phyloP scores from a whole-genome alignment of 1,140 invertebrate genomes.

The Nomia melanderi region DNA sequence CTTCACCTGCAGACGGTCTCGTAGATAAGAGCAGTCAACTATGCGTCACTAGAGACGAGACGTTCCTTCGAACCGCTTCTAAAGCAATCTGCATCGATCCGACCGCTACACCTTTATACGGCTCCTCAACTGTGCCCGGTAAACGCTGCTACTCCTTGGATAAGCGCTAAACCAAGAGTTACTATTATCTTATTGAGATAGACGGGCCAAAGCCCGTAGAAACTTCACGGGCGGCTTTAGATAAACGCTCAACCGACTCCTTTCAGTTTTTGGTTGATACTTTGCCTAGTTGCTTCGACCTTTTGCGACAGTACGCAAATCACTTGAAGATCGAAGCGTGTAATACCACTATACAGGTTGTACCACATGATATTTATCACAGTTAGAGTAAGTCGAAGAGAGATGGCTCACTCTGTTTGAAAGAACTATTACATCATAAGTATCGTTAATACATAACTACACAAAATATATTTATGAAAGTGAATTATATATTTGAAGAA shows the following conservation, averaged over 20 bases:
- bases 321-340: too few relatives aligned
- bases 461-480: too few relatives aligned
- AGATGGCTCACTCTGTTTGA: too few relatives aligned
- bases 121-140: neutral
- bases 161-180: neutral
- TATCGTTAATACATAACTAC: too few relatives aligned
- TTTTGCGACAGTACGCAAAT: too few relatives aligned
- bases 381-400: too few relatives aligned
- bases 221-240: neutral
- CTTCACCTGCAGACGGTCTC: conserved; percentile 27
- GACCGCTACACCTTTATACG: conserved; percentile 16
- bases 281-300: neutral
- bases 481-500: too few relatives aligned
- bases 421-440: too few relatives aligned
- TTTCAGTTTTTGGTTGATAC: neutral
- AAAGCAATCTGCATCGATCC: conserved; percentile 47
- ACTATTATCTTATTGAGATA: neutral
- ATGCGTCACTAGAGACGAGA: conserved; percentile 40
- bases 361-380: too few relatives aligned
- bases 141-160: neutral
- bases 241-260: neutral
- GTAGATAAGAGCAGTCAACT: conserved; percentile 37
- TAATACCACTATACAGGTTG: too few relatives aligned
- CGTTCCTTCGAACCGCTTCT: conserved; percentile 31
- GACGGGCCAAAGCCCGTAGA: neutral